Evolutionary conservation across 2,888 invertebrate genomes (phyloP).

Genomic region (Cheilosia grossa): DNA sequence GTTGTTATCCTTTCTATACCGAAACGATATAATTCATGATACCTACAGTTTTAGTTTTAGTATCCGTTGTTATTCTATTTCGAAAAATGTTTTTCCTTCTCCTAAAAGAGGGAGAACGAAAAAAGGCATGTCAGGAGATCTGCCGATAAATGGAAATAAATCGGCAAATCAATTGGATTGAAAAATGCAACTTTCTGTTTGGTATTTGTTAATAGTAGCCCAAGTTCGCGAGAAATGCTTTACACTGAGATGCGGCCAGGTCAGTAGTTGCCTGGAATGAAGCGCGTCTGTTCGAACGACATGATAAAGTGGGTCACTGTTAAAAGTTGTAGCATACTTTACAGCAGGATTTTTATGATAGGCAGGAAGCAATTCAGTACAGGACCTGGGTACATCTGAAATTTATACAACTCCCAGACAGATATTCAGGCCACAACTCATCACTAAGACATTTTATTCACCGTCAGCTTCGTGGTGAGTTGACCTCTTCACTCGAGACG

Average conservation of each 20-base stretch:
- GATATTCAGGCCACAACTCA: too few species aligned
- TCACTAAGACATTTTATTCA: too few species aligned
- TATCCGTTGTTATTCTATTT: slow-evolving; percentile 41
- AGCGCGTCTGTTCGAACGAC: too few species aligned
- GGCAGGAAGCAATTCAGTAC: neutral
- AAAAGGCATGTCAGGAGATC: slow-evolving; percentile 38
- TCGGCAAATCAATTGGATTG: slow-evolving; percentile 42
- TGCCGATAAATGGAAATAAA: slow-evolving; percentile 61
- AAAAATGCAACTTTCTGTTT: neutral
- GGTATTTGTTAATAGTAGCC: neutral
- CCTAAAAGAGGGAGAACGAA: neutral
- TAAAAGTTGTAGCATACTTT: too few species aligned
- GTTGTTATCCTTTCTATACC: neutral
- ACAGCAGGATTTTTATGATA: neutral
- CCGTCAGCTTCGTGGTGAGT: too few species aligned
- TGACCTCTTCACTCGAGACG: too few species aligned
- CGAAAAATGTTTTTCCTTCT: neutral
- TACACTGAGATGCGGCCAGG: too few species aligned
- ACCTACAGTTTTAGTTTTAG: slow-evolving; percentile 35
- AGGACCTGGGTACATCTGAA: neutral
- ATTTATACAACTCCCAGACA: too few species aligned
- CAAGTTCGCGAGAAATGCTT: too few species aligned
- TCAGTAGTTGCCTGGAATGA: too few species aligned
- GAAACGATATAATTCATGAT: neutral
- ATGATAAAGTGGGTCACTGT: too few species aligned